These are phyloP conservation scores for Callospermophilus lateralis DNA, from an alignment of 2,113 vertebrate species.

Conservation along the genomic window DNA sequence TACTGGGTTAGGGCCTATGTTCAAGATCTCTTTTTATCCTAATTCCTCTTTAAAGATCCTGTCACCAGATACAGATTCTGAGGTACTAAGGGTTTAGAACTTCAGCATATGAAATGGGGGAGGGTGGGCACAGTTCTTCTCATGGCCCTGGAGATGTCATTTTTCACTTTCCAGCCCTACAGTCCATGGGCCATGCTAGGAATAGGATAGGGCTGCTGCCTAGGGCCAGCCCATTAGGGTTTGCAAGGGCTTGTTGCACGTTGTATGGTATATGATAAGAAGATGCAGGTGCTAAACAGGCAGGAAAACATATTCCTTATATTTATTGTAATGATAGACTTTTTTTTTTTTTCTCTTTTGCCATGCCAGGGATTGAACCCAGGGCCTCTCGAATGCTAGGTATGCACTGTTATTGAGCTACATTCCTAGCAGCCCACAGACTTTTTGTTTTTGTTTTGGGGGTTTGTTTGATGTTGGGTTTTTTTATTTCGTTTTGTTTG, in stretches of 20 bases:
- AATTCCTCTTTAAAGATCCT: not conserved
- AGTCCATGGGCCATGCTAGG: too few relatives aligned
- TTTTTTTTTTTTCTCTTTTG: not conserved
- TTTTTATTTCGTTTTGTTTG: too few relatives aligned
- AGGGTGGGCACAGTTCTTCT: too few relatives aligned
- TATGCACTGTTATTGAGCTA: not conserved
- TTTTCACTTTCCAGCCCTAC: not conserved
- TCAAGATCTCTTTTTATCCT: not conserved
- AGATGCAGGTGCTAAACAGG: not conserved
- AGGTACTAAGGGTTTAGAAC: not conserved
- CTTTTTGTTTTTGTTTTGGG: too few relatives aligned
- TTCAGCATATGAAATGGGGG: not conserved
- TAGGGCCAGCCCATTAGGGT: fast-evolving
- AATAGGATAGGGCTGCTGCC: not conserved
- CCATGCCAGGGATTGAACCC: not conserved
- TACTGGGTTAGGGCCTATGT: not conserved
- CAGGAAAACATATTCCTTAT: not conserved
- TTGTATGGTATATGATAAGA: not conserved
- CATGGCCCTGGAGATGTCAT: not conserved
- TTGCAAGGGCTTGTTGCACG: not conserved
- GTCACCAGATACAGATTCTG: not conserved
- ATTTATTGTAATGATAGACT: too few relatives aligned
- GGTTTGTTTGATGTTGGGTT: too few relatives aligned
- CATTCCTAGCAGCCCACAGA: not conserved
- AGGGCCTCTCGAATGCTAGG: not conserved